phyloP scores from a whole-genome alignment of 2,113 vertebrate species.

The Pelecanus crispus region DNA sequence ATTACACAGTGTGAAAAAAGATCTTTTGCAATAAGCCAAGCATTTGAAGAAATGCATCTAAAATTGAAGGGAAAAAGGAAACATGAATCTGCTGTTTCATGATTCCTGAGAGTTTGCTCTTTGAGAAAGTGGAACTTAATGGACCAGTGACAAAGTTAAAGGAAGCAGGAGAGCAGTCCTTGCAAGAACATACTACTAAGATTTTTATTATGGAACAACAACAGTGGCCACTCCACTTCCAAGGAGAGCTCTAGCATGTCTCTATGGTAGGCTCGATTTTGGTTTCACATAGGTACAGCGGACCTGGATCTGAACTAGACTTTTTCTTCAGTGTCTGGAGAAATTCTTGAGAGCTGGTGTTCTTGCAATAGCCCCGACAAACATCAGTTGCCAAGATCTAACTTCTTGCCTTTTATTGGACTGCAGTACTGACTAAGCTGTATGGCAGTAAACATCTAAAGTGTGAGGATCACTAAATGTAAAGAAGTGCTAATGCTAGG shows the following conservation, averaged over 20 bases:
- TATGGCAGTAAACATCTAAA: not conserved
- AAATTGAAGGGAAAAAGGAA: not conserved
- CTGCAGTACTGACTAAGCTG: not conserved
- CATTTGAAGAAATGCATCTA: not conserved
- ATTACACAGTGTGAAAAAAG: not conserved
- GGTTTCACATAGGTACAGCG: not conserved
- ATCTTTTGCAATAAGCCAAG: not conserved
- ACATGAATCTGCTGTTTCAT: not conserved
- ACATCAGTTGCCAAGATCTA: not conserved
- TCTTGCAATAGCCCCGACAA: not conserved
- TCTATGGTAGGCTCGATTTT: not conserved
- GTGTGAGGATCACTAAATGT: not conserved
- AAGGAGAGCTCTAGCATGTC: not conserved
- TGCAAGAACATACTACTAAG: not conserved
- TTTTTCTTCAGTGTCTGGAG: not conserved
- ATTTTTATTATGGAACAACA: not conserved
- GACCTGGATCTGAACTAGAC: not conserved
- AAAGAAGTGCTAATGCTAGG: not conserved
- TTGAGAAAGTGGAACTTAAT: not conserved
- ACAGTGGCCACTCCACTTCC: not conserved
- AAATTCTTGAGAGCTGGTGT: not conserved
- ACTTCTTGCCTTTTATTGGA: not conserved
- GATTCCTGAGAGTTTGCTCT: not conserved
- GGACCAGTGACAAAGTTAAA: not conserved
- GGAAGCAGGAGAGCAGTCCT: not conserved